These are phyloP conservation scores for Orgyia antiqua DNA, from an alignment of 2,888 invertebrate species.

Conservation along the genomic window DNA sequence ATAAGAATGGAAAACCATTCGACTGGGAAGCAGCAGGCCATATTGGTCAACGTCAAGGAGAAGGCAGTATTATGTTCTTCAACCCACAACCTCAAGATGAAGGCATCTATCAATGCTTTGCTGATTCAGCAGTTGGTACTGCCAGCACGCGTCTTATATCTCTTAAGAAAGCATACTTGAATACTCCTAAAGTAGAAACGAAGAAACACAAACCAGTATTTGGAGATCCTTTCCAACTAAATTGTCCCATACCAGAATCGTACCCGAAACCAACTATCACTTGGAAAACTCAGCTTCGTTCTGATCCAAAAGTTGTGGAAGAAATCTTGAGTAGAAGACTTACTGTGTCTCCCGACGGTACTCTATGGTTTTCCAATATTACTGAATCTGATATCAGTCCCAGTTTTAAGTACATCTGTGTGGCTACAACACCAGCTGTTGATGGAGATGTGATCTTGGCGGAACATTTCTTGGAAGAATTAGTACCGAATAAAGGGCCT, in stretches of 20 bases:
- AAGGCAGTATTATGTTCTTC: slow-evolving; percentile 46
- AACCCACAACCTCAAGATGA: slow-evolving; percentile 42
- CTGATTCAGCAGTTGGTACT: slow-evolving; percentile 37
- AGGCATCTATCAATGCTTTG: slow-evolving; percentile 53
- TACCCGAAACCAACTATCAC: slow-evolving; percentile 52
- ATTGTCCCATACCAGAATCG: slow-evolving; percentile 43
- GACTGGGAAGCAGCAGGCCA: slow-evolving; percentile 22
- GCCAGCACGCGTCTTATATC: slow-evolving; percentile 42
- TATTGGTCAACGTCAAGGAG: slow-evolving; percentile 33
- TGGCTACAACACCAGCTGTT: slow-evolving; percentile 43
- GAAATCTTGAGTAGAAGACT: slow-evolving; percentile 36
- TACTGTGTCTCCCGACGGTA: slow-evolving; percentile 47
- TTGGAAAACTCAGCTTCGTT: slow-evolving; percentile 42
- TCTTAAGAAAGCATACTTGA: slow-evolving; percentile 39
- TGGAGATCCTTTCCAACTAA: slow-evolving; percentile 49
- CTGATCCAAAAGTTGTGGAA: slow-evolving; percentile 30
- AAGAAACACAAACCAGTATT: slow-evolving; percentile 43
- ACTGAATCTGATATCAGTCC: slow-evolving; percentile 42
- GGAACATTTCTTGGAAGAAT: slow-evolving; percentile 42
- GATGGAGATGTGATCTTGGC: slow-evolving; percentile 40
- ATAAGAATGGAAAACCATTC: slow-evolving; percentile 42
- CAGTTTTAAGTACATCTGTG: slow-evolving; percentile 48
- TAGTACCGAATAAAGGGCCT: slow-evolving; percentile 31
- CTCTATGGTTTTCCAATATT: slow-evolving; percentile 51
- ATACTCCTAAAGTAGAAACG: slow-evolving; percentile 26